Evolutionary conservation across 2,113 vertebrate species (phyloP), one percentile per base, ranked within the genome.

Genomic region (Vulpes lagopus): DNA sequence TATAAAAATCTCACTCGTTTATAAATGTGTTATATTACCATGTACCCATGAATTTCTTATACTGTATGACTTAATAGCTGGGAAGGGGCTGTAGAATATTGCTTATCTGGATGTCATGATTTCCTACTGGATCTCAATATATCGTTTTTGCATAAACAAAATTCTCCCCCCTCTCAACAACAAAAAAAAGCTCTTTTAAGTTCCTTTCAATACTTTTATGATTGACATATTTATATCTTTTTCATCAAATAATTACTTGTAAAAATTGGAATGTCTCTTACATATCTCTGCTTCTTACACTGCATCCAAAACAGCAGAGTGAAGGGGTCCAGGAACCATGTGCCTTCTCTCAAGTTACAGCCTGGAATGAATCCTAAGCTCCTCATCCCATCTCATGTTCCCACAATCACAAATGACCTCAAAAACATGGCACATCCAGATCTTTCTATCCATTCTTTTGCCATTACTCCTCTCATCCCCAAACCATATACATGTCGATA

Each of bases 181-280:
- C 35, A 35, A 85, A 43, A 43, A 43, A 43, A 43, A 43, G 7
- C 43, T 43, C 35, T 90, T 85, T 67, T 22, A 90, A 73, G 25
- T 89, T 49, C 89, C 17, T 79, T 81, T 79, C 55, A 86, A 38
- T 38, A 81, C 22, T 82, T 59, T 65, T 80, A 55, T 83, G 49
- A 71, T 35, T 81, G 19, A 89, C 92, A 22, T 35, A 62, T 30
- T 79, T 84, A 76, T 20, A 83, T 64, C 3, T 71, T 94, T 85
- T 51, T 57, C 38, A 38, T 80, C 25, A 86, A 64, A n/a, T 79
- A 74, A 74, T 83, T 79, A 95, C 73, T 71, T 73, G 7, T 69
- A 92, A 87, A 85, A 79, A 55, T 19, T 65, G 11, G n/a, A 95
- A 43, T 76, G 30, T 19, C 81, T 74, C 76, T 94, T 79, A 79